These are phyloP conservation scores for Tetragnatha montana DNA, from an alignment of 2,888 invertebrate genomes.

Conservation along the genomic window DNA sequence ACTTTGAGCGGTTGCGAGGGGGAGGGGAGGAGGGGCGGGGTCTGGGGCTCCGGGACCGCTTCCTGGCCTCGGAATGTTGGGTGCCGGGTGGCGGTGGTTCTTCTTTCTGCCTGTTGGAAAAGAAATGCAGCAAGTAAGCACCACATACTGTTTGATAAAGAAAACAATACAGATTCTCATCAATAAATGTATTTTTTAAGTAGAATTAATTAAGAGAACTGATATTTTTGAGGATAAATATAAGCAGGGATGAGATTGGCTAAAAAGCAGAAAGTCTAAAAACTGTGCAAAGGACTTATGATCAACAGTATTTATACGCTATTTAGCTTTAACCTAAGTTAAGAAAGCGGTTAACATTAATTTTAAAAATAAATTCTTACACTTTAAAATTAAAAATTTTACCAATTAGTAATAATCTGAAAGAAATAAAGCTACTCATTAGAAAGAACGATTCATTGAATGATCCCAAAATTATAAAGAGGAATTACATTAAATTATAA, in stretches of 20 bases:
- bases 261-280: not conserved
- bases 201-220: too few relatives aligned
- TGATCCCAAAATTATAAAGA: too few relatives aligned
- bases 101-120: not conserved
- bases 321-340: too few relatives aligned
- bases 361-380: too few relatives aligned
- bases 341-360: too few relatives aligned
- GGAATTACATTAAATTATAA: too few relatives aligned
- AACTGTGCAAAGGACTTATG: too few relatives aligned
- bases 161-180: not conserved
- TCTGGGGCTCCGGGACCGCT: not conserved
- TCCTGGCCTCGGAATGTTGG: not conserved
- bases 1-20: not conserved
- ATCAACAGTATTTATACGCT: too few relatives aligned
- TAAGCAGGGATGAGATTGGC: not conserved
- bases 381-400: too few relatives aligned
- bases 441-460: too few relatives aligned
- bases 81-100: not conserved
- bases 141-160: not conserved
- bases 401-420: too few relatives aligned
- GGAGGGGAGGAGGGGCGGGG: not conserved
- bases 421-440: too few relatives aligned
- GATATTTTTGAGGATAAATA: not conserved
- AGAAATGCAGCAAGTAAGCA: not conserved
- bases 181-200: not conserved